These are phyloP conservation scores for Nemotelus nigrinus DNA, from an alignment of 2,888 invertebrate genomes.

Conservation along the genomic window DNA sequence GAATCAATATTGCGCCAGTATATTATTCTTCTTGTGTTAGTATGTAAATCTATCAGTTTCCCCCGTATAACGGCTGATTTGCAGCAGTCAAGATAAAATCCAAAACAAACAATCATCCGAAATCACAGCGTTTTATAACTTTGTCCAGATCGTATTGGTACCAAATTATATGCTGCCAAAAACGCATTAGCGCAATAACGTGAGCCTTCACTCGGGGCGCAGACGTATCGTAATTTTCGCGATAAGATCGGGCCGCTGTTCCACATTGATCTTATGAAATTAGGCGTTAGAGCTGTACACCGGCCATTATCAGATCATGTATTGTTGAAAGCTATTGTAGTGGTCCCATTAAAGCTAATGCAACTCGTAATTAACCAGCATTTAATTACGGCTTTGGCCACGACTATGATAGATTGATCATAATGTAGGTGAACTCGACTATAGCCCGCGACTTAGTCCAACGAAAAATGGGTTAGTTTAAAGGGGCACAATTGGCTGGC, in stretches of 20 bases:
- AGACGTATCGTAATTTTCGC: slow-evolving; percentile 21
- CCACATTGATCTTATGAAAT: slow-evolving; percentile 39
- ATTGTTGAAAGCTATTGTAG: slow-evolving; percentile 25
- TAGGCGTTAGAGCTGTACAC: slow-evolving; percentile 18
- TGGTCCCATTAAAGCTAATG: slow-evolving; percentile 25
- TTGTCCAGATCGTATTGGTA: not conserved
- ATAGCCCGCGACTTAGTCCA: not conserved
- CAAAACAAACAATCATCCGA: not conserved
- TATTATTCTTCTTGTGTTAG: too few species aligned
- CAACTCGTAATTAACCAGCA: slow-evolving; percentile 36
- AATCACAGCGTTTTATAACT: not conserved
- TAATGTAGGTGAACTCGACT: not conserved
- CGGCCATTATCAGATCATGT: slow-evolving; percentile 36
- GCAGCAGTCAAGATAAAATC: not conserved
- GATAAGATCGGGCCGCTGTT: slow-evolving; percentile 18
- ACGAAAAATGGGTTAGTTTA: too few species aligned
- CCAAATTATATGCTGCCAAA: slow-evolving; percentile 34
- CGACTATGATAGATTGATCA: slow-evolving; percentile 2
- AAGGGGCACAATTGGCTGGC: too few species aligned
- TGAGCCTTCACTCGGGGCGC: not conserved
- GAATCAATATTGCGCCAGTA: too few species aligned
- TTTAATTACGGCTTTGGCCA: slow-evolving; percentile 28
- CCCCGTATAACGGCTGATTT: too few species aligned
- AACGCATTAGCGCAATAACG: slow-evolving; percentile 34
- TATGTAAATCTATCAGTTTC: too few species aligned